These are phyloP conservation scores for Lagria hirta DNA, from an alignment of 2,888 invertebrate genomes.

Conservation along the genomic window DNA sequence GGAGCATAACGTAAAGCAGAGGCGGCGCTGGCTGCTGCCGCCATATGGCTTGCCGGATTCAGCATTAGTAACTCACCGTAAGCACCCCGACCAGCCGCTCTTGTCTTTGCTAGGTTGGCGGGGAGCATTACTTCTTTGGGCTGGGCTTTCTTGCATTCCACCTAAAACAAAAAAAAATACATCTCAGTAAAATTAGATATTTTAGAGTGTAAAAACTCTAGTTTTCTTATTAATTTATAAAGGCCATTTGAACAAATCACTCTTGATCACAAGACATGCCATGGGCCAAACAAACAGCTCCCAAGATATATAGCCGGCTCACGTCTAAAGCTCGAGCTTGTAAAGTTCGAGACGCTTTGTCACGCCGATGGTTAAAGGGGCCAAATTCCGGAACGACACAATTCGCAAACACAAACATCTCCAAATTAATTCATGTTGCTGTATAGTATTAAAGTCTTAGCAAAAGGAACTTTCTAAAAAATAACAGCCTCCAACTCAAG, in stretches of 20 bases:
- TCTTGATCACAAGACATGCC: conserved; percentile 48
- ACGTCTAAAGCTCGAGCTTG: conserved; percentile 46
- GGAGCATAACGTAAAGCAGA: conserved; percentile 66
- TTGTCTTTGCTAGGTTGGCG: conserved; percentile 91
- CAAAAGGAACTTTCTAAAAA: too few relatives aligned
- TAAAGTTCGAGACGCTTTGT: conserved; percentile 46
- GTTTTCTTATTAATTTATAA: too few relatives aligned
- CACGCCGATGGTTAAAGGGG: conserved; percentile 36
- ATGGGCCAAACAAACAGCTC: conserved; percentile 45
- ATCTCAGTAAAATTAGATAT: too few relatives aligned
- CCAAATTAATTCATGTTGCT: conserved; percentile 31
- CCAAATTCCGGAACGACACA: conserved; percentile 43
- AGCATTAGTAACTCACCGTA: conserved; percentile 97
- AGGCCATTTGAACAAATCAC: too few relatives aligned
- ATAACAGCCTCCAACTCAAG: too few relatives aligned
- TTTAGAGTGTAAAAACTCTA: too few relatives aligned
- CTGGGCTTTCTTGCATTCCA: conserved; percentile 99
- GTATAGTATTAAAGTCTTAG: conserved; percentile 28
- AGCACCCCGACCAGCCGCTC: conserved; percentile 92
- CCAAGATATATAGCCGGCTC: conserved; percentile 47
- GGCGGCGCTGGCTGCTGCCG: conserved; percentile 50
- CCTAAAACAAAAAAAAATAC: conserved; percentile 64
- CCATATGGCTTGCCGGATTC: conserved; percentile 61
- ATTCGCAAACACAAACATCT: conserved; percentile 35
- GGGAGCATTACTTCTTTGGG: conserved; percentile 99